These are phyloP conservation scores for Sebastes kiyomatsui DNA, from an alignment of 2,797 vertebrate species.

Conservation along the genomic window DNA sequence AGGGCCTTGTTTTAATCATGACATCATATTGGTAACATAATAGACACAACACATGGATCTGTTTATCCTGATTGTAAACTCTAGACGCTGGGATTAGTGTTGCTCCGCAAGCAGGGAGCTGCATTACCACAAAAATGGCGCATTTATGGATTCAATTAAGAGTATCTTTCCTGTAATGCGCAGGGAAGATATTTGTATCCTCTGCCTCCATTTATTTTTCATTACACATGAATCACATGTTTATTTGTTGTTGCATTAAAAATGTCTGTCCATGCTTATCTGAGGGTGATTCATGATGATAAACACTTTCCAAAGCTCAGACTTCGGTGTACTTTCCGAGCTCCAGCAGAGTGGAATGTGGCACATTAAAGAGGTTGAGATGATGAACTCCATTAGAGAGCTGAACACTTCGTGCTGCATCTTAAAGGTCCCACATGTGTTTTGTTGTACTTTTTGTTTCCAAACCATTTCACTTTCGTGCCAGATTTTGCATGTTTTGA, in stretches of 20 bases:
- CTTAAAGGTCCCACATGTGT: constrained; percentile 23
- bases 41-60: constrained; percentile 31
- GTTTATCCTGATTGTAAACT: constrained; percentile 18
- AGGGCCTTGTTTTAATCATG: constrained; percentile 26
- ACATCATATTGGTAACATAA: constrained; percentile 17
- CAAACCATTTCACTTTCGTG: neutral
- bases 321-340: constrained; percentile 28
- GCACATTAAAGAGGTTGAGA: constrained; percentile 55
- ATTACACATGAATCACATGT: neutral
- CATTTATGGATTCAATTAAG: neutral
- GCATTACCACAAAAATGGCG: neutral
- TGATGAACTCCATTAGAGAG: constrained; percentile 49
- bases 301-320: constrained; percentile 61
- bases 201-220: constrained; percentile 1
- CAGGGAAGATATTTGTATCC: neutral
- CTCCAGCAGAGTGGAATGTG: constrained; percentile 52
- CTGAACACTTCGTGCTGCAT: constrained; percentile 48
- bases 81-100: neutral
- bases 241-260: neutral
- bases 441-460: neutral
- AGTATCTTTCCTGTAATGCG: neutral
- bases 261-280: constrained; percentile 26
- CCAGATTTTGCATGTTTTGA: neutral
- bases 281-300: constrained; percentile 54
- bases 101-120: neutral